Evolutionary conservation across 2,797 vertebrate species (phyloP).

Genomic region (Galagoides demidoff): DNA sequence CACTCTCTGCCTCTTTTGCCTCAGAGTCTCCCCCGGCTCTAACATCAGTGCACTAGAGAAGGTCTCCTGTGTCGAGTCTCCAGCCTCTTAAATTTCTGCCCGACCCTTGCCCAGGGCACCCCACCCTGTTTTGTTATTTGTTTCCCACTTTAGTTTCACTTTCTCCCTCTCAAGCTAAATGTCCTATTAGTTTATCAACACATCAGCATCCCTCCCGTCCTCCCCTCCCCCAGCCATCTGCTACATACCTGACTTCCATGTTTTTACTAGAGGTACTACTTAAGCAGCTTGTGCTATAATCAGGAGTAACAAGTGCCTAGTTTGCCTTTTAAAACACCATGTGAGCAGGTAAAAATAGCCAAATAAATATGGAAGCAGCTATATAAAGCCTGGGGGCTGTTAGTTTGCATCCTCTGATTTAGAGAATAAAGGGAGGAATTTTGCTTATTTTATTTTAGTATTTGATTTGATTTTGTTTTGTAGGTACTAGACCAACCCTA

Average conservation of each 20-base stretch:
- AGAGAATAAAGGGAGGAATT: background rate
- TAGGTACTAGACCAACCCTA: background rate
- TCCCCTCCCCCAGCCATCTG: background rate
- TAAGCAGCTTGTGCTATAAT: background rate
- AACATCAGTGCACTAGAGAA: background rate
- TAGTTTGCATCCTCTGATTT: background rate
- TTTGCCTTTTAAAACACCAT: background rate
- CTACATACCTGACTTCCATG: background rate
- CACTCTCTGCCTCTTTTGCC: background rate
- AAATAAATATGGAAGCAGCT: background rate
- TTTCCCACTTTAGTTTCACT: background rate
- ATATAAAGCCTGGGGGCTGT: background rate
- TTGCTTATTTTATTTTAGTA: constrained; percentile 14
- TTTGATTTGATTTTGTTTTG: background rate
- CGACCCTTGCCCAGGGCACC: background rate
- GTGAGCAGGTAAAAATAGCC: background rate
- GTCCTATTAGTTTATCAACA: background rate
- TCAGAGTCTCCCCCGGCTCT: background rate
- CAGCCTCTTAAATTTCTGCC: background rate
- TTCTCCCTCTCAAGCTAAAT: background rate
- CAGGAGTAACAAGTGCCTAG: background rate
- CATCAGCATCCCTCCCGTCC: background rate
- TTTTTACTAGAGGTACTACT: background rate
- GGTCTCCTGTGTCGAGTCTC: background rate
- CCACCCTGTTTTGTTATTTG: background rate